Base-by-base conservation (phyloP, 2,797 vertebrate genomes). In the Nannoperca australis region DNA sequence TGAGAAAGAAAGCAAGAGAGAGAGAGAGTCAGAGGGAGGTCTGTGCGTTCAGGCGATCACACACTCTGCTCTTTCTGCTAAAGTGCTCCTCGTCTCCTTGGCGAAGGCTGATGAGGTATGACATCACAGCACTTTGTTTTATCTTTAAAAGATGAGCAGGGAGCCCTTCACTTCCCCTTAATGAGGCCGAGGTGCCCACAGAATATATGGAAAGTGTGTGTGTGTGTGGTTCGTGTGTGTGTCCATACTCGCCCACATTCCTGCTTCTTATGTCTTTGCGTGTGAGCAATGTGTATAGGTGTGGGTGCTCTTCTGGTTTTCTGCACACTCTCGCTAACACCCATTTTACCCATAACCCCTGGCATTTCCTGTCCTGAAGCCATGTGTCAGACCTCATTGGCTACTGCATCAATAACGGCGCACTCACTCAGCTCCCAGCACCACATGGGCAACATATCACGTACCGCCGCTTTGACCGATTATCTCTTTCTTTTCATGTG, bases 121-220 rank as follows among this genome's bases (percentile, higher is more conserved):
- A 94, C 95, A 95, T 95, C 92, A 93, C 92, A 85, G 94, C 94
- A 94, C 94, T 95, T 95, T 95, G 93, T 95, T 93, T 94, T 92
- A 95, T 95, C 93, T 96, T 95, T 96, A 88, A 95, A 95, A 95
- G 92, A 95, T 95, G 94, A 95, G 94, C 86, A 84, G 85, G 89
- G 92, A 94, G 91, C 24, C 88, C 89, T 90, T 91, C 88, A 85
- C 89, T 91, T 89, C 84, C 86, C 86, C 89, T 89, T 94, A 95
- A 94, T 94, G 90, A 94, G 92, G 89, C 86, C 8, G 85, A 93
- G 90, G 86, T 91, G 89, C 91, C 85, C 85, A 70, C 85, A 73
- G 74, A 92, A 87, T 87, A 90, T 84, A 91, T 73, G 86, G 81
- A 89, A 75, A 79, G 77, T 78, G 34, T 81, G 74, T 49, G 13